Evolutionary conservation across 2,113 vertebrate species (phyloP), one percentile per base, ranked within the genome.

Genomic region (Pagrus major): DNA sequence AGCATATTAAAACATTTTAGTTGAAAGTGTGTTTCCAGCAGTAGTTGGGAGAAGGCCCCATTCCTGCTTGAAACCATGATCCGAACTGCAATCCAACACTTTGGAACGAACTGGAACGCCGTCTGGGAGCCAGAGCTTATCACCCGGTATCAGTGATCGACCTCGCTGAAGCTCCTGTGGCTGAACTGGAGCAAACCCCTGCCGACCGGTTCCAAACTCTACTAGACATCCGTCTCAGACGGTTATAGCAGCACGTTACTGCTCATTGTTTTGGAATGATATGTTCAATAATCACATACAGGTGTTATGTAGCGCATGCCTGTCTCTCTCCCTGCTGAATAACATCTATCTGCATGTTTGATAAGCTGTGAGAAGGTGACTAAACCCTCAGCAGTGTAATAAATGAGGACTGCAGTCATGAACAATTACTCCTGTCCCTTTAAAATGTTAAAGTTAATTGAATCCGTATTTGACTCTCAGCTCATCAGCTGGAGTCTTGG

Each of bases 391-490:
- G 39, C 29, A 46, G 6, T 25, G 6, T 58, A n/a, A 75, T 58
- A 20, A 83, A 41, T 58, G 25, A 42, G 2, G 39, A 42, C 18
- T 41, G 72, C 46, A 44, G 68, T 58, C 58, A 49, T 9, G 25
- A 54, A 11, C 23, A 27, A 71, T 66, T 20, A 25, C 21, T 56
- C 27, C 10, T 49, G 27, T 7, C 5, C 31, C 42, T 9, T 59
- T 61, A 49, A 67, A 54, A 71, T 16, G 49, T 31, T n/a, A 27
- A 42, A 35, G 39, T 63, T 74, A 64, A 83, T 66, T 56, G 35
- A 63, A 77, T 70, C 68, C 35, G 1, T 25, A 60, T 70, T 59
- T 58, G 16, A 51, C 54, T 41, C 47, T 42, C 49, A 79, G 31
- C 10, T 64, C 27, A 54, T 69, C 44, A 55, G 56, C 44, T 21